Base-by-base conservation (phyloP, 1,140 invertebrate genomes). In the Drosophila carrolli region DNA sequence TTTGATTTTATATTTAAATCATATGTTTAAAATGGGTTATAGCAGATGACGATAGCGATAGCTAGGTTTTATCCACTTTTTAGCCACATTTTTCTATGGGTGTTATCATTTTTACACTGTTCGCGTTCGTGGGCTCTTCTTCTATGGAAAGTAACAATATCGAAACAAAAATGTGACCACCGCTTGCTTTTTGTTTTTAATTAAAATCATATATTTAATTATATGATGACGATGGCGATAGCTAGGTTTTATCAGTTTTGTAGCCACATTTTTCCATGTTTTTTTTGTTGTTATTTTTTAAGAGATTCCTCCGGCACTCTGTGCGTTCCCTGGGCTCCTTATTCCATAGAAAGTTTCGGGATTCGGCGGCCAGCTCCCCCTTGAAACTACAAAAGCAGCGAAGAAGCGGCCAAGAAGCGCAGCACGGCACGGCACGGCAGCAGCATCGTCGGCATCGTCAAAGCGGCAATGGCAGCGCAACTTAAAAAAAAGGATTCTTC, bases 401-500 rank as follows among this genome's bases (percentile, higher is more conserved):
- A 37, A 6, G 16, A 29, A n/a, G 46, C 27, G 23, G 48, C n/a
- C 13, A 56, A 50, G 53, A 27, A 60, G 23, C 35, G 70, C 37
- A 60, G 35, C 44, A 37, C 38, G 23, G 23, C 23, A 19, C 19
- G 51, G 27, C 41, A 19, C 19, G 51, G 27, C 41, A 53, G 53
- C 44, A 32, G 6, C 29, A 8, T 32, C 29, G 46, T 11, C 66
- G 41, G 50, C 35, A 65, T 46, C 53, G 53, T 44, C 51, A 56
- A 59, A 59, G 57, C 62, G 65, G 46, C 38, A 48, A 37, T 44
- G 37, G 47, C 48, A 37, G 61, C 38, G 27, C 23, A 50, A 75
- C 65, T 81, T 67, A 27, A 59, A 43, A 76, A 83, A 75, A 79
- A 84, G 82, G 78, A 84, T 85, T 80, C 77, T 76, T 80, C 72